Evolutionary conservation across 2,888 invertebrate genomes (phyloP).

Genomic region (Coenonympha arcania): DNA sequence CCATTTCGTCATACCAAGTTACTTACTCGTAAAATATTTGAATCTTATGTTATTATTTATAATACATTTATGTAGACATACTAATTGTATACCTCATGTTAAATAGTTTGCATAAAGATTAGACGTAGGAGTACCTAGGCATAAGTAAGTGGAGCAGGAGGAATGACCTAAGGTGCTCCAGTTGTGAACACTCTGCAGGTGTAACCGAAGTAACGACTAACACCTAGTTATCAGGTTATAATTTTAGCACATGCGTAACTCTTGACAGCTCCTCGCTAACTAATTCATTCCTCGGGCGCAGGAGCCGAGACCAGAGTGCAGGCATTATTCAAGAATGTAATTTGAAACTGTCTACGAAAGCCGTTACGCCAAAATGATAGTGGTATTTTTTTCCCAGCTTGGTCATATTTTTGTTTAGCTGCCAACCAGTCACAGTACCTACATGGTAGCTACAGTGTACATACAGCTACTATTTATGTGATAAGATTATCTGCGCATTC

Average conservation of each 20-base stretch:
- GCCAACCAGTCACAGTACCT: too few relatives aligned
- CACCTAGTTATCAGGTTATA: constrained; percentile 3
- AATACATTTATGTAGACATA: too few relatives aligned
- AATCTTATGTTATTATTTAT: too few relatives aligned
- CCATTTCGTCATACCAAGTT: too few relatives aligned
- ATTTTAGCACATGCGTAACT: constrained; percentile 22
- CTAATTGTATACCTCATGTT: too few relatives aligned
- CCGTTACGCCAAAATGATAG: background rate
- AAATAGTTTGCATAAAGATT: constrained; percentile 1
- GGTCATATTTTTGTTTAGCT: background rate
- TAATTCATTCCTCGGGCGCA: constrained; percentile 6
- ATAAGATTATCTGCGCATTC: background rate
- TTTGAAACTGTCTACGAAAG: constrained; percentile 8
- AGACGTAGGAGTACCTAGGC: constrained; percentile 15
- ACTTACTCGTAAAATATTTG: too few relatives aligned
- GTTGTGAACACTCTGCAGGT: constrained; percentile 23
- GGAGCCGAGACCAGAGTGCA: too few relatives aligned
- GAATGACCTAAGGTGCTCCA: constrained; percentile 23
- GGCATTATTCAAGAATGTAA: constrained; percentile 5
- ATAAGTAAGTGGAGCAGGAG: constrained; percentile 13
- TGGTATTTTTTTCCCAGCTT: constrained; percentile 2
- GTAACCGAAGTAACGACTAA: constrained; percentile 19
- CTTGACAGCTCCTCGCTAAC: constrained; percentile 14
- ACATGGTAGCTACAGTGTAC: too few relatives aligned
- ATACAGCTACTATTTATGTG: background rate